Evolutionary conservation across 2,113 vertebrate species (phyloP), one percentile per base, ranked within the genome.

Genomic region (Crotophaga sulcirostris): DNA sequence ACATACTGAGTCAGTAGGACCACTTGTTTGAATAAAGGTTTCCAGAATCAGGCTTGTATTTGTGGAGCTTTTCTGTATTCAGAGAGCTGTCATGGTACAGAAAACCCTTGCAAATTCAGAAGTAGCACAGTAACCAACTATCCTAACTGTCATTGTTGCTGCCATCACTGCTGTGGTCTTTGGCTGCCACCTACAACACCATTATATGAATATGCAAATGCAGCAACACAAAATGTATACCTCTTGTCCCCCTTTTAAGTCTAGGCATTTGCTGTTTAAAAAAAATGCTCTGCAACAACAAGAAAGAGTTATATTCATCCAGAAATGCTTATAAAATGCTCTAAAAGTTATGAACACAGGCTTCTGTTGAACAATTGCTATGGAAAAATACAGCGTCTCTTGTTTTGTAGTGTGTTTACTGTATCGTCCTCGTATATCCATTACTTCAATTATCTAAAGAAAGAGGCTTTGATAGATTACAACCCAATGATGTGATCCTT

Each of bases 401-500:
- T 97, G 93, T 96, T 96, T 95, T 94, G 93, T 95, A 90, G 90
- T 93, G 84, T 96, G 96, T 97, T 97, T 97, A 91, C 87, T 96
- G 95, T 94, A 83, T 90, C 23, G 15, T 94, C 83, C 94, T 96
- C 94, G 90, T 97, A 84, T 97, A 79, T 94, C 94, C 93, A 95
- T 94, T 94, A 93, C 78, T 94, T 96, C 92, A 97, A 89, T 95
- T 96, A 96, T 75, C 70, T 72, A 83, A 98, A 97, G 97, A 98
- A 97, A 97, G 97, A 94, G 84, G 94, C 97, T 97, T 97, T 98
- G 96, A 96, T 83, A 88, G 91, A 72, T 94, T 80, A 76, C 4
- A 1, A 52, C 69, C 82, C 86, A 94, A 77, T 95, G 94, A 96
- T 93, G 97, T 92, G 42, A 51, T 96, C 72, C 84, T 96, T 85